These are phyloP conservation scores for Suricata suricatta DNA, from an alignment of 2,113 vertebrate species.

Conservation along the genomic window DNA sequence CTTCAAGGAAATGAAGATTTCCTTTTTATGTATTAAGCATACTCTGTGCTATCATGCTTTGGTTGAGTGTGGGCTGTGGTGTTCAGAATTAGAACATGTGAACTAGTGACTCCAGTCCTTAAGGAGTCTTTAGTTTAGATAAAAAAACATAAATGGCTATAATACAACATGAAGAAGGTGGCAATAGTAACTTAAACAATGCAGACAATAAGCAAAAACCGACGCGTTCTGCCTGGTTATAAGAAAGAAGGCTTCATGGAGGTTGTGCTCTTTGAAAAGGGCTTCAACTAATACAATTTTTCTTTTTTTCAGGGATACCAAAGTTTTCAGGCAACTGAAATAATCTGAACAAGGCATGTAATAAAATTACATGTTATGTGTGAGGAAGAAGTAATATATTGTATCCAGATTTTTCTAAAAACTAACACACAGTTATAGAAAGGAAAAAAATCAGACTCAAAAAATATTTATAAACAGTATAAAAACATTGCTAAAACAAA, in stretches of 20 bases:
- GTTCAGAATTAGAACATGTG: neutral
- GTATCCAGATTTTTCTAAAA: neutral
- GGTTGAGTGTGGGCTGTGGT: neutral
- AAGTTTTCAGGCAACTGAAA: neutral
- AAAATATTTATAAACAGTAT: neutral
- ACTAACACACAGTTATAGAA: neutral
- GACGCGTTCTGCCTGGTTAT: neutral
- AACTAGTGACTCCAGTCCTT: neutral
- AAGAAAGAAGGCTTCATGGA: neutral
- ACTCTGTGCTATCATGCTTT: neutral
- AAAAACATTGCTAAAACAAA: neutral
- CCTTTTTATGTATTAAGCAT: neutral
- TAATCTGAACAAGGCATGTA: neutral
- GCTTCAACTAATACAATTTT: neutral
- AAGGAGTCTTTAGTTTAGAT: neutral
- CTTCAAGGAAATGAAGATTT: neutral
- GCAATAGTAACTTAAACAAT: neutral
- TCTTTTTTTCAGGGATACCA: neutral
- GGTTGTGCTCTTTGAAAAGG: neutral
- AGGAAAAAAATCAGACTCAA: neutral
- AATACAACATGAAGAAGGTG: neutral
- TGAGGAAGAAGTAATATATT: neutral
- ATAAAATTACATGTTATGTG: neutral
- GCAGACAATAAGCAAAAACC: neutral
- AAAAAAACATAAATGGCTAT: neutral